phyloP scores from a whole-genome alignment of 2,797 vertebrate species.

The Menidia menidia region DNA sequence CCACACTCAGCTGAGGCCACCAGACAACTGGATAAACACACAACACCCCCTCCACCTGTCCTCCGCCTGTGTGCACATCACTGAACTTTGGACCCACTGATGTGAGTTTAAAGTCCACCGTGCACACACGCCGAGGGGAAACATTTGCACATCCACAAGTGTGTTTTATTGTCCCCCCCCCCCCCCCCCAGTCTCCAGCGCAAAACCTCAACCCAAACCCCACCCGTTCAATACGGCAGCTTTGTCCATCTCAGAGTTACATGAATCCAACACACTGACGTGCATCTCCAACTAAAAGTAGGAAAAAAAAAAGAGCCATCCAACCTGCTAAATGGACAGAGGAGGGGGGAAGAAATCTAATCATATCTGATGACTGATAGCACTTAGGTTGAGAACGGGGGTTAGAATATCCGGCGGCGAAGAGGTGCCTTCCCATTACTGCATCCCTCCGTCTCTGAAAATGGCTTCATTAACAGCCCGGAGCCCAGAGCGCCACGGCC shows the following conservation, averaged over 20 bases:
- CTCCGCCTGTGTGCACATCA: constrained; percentile 37
- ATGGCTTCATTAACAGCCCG: constrained; percentile 77
- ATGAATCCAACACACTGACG: background rate
- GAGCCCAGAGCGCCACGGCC: constrained; percentile 64
- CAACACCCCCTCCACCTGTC: constrained; percentile 39
- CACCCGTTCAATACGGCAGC: background rate
- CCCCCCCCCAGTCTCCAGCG: background rate
- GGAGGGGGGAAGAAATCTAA: constrained; percentile 35
- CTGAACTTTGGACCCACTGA: constrained; percentile 32
- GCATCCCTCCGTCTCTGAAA: constrained; percentile 72
- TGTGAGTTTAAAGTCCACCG: constrained; percentile 16
- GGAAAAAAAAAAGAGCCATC: constrained; percentile 26
- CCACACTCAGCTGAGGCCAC: constrained; percentile 37
- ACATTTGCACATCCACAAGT: constrained; percentile 13
- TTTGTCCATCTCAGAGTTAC: constrained; percentile 1
- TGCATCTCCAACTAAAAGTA: background rate
- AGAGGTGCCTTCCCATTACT: constrained; percentile 74
- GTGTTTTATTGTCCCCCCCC: too few species aligned
- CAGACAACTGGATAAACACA: constrained; percentile 76
- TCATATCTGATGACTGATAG: constrained; percentile 72
- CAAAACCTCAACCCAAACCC: constrained; percentile 13
- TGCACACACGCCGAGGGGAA: background rate
- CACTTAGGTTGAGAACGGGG: constrained; percentile 71
- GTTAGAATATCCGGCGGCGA: constrained; percentile 77
- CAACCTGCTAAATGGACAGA: constrained; percentile 50